Conservation (phyloP, 92 coral and sea anemone species). For the Siderastrea siderea region DNA sequence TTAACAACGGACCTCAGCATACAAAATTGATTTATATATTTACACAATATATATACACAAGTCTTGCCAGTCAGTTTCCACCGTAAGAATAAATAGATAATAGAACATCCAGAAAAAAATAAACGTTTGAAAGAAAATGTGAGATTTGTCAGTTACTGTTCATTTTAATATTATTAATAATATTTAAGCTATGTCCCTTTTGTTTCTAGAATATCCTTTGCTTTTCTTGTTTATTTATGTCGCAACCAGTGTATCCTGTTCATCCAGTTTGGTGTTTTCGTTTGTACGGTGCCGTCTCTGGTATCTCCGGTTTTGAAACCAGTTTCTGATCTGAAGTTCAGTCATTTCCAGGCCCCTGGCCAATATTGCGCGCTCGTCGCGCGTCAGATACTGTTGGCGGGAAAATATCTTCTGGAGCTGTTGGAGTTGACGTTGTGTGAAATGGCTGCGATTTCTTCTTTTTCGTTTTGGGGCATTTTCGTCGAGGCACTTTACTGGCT, state of each 20-base stretch:
- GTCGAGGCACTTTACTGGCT: slow-evolving; percentile 8
- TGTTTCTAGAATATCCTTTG: neutral
- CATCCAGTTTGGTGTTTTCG: slow-evolving; percentile 12
- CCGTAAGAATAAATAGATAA: neutral
- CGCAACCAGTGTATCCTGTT: slow-evolving; percentile 3
- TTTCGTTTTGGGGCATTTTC: slow-evolving; percentile 50
- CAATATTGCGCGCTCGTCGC: slow-evolving; percentile 89
- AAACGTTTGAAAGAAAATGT: neutral
- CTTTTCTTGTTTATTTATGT: neutral
- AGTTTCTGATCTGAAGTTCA: slow-evolving; percentile 88
- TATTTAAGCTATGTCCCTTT: neutral
- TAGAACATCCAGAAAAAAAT: too few species aligned
- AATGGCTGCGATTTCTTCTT: slow-evolving; percentile 80
- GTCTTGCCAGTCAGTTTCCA: too few species aligned
- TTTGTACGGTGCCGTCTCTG: slow-evolving; percentile 69
- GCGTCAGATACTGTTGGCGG: slow-evolving; percentile 83
- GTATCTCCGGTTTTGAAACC: slow-evolving; percentile 91
- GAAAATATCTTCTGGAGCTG: slow-evolving; percentile 82
- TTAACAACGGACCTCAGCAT: neutral
- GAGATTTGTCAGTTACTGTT: neutral
- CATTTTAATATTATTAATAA: neutral
- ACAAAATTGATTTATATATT: neutral
- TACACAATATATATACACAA: slow-evolving; percentile 1
- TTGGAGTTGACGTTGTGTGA: slow-evolving; percentile 81
- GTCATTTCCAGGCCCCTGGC: slow-evolving; percentile 92